Conservation (phyloP, 2,888 invertebrate genomes). For the Sepiola atlantica region DNA sequence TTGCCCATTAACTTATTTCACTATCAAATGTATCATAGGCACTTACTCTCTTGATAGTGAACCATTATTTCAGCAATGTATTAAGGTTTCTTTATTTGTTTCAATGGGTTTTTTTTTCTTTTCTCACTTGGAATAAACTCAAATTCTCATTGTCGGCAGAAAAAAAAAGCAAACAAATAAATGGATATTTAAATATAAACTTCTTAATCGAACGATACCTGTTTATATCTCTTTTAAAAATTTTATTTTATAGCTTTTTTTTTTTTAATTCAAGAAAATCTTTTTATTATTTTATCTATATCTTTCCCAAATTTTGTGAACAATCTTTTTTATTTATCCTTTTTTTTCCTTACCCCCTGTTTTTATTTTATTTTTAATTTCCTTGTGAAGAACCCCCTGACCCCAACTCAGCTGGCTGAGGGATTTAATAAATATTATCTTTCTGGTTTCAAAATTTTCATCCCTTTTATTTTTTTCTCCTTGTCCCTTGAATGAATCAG, state of each 20-base stretch:
- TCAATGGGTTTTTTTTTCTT: no score
- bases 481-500: no score
- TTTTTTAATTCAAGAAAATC: neutral
- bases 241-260: neutral
- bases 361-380: neutral
- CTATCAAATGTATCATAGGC: constrained; percentile 14
- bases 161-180: neutral
- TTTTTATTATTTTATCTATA: neutral
- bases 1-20: neutral
- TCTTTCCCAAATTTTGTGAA: neutral
- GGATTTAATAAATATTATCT: constrained; percentile 2
- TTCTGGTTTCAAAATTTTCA: neutral
- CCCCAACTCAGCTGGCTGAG: neutral
- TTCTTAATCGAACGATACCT: neutral
- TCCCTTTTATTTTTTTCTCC: neutral
- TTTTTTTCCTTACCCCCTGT: neutral
- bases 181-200: neutral
- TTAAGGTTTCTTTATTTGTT: neutral
- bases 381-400: neutral
- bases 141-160: neutral
- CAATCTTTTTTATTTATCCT: neutral
- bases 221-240: neutral
- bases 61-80: neutral
- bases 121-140: neutral
- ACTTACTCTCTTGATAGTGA: constrained; percentile 11